Conservation (phyloP, 2,888 invertebrate genomes). For the Heliconius charithonia region DNA sequence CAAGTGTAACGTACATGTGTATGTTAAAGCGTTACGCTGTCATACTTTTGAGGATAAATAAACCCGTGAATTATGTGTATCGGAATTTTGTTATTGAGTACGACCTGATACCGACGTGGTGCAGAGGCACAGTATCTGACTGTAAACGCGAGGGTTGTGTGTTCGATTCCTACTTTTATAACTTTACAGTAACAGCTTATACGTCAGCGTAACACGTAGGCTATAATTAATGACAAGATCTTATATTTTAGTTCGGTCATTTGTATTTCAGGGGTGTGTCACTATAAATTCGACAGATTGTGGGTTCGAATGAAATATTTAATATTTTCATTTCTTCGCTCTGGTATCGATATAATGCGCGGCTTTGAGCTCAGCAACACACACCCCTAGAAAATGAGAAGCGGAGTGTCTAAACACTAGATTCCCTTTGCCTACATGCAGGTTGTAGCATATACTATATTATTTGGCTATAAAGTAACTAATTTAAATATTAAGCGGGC, state of each 20-base stretch:
- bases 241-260: no score
- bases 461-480: no score
- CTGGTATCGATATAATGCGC: not conserved
- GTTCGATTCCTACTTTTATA: no score
- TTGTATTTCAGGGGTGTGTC: no score
- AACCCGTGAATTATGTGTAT: not conserved
- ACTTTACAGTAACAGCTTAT: no score
- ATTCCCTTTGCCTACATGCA: not conserved
- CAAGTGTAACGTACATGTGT: constrained; percentile 27
- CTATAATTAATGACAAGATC: no score
- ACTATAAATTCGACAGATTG: not conserved
- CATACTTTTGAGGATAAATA: constrained; percentile 3
- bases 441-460: no score
- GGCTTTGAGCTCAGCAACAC: not conserved
- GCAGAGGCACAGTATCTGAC: no score
- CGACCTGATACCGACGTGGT: no score
- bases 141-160: no score
- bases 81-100: not conserved
- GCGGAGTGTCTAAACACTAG: not conserved
- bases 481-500: no score
- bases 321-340: not conserved
- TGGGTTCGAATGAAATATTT: not conserved
- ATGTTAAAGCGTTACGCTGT: constrained; percentile 28
- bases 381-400: not conserved
- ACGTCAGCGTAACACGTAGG: no score